Evolutionary conservation across 2,113 vertebrate species (phyloP).

Genomic region (Megaceryle maxima): DNA sequence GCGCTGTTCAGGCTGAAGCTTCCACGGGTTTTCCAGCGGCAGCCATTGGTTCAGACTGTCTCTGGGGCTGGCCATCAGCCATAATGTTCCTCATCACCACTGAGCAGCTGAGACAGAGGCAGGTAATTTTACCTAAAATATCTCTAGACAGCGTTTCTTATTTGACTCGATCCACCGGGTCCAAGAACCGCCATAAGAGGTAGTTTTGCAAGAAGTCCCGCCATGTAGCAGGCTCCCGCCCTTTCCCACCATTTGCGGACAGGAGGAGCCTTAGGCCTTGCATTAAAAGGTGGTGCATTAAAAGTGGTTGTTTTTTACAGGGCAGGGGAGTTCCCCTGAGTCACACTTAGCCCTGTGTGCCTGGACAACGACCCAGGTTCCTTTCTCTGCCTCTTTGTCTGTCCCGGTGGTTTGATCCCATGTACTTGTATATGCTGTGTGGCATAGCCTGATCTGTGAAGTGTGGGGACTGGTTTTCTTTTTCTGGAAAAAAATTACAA

Average conservation of each 20-base stretch:
- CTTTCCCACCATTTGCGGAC: not conserved
- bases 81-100: rapidly evolving
- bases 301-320: not conserved
- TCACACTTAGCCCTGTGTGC: rapidly evolving
- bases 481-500: not conserved
- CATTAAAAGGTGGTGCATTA: not conserved
- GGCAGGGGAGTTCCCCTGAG: rapidly evolving
- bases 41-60: rapidly evolving
- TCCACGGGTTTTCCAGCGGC: rapidly evolving
- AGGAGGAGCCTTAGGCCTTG: not conserved
- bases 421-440: rapidly evolving
- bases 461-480: not conserved
- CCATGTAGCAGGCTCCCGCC: rapidly evolving
- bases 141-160: not conserved
- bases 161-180: not conserved
- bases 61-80: not conserved
- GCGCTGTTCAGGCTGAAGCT: not conserved
- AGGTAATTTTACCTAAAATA: not conserved
- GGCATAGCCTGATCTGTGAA: not conserved
- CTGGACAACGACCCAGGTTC: not conserved
- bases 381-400: not conserved
- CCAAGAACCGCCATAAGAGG: not conserved
- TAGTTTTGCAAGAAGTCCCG: not conserved
- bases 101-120: no score
- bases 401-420: not conserved